These are phyloP conservation scores for Hemiprocne comata DNA, from an alignment of 2,113 vertebrate species.

Conservation along the genomic window DNA sequence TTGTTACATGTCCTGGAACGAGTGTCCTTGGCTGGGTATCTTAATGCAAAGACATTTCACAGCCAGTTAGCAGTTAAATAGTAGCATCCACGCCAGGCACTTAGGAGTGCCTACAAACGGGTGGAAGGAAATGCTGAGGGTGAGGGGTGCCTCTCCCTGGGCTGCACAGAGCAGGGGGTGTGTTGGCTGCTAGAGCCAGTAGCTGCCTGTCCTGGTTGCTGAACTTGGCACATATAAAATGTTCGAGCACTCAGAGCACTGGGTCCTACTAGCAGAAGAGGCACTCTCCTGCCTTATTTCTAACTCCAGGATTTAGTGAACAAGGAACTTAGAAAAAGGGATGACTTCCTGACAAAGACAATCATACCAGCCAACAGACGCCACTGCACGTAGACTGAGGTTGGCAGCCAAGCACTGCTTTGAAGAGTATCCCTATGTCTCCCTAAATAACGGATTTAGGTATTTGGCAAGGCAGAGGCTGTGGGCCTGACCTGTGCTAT, in stretches of 20 bases:
- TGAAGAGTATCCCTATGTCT: neutral
- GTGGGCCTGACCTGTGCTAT: neutral
- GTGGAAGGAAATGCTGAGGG: neutral
- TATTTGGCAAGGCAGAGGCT: neutral
- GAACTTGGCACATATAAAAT: neutral
- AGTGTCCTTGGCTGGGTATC: neutral
- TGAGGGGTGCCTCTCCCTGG: neutral
- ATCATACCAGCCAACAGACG: neutral
- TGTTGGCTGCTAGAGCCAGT: neutral
- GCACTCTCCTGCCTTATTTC: neutral
- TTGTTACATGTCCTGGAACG: neutral
- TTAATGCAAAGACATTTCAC: neutral
- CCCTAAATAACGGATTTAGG: neutral
- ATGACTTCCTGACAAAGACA: neutral
- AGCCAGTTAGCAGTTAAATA: neutral
- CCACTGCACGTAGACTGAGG: neutral
- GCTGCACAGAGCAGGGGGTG: neutral
- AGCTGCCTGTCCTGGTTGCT: neutral
- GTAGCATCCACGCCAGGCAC: neutral
- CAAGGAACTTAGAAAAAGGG: neutral
- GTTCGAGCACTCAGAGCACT: neutral
- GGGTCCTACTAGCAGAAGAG: neutral
- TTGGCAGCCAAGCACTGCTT: neutral
- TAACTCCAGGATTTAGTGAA: neutral
- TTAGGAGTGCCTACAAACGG: rapidly evolving